Conservation (phyloP, 2,888 invertebrate genomes). For the Drosophila algonquin region DNA sequence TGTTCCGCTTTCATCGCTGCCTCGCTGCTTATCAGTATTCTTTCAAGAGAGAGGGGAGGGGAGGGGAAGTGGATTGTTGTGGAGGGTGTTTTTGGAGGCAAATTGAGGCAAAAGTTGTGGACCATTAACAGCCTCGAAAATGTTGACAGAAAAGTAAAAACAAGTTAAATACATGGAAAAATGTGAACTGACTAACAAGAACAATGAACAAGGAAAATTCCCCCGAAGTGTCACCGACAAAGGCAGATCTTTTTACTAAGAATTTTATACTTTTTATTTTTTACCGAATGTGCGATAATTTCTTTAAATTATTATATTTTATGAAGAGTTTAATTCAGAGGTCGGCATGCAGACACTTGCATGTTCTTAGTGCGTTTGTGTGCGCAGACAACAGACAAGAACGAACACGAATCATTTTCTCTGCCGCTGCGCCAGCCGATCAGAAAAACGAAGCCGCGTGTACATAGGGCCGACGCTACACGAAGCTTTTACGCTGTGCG, state of each 20-base stretch:
- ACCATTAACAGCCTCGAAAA: conserved; percentile 31
- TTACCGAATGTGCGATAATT: not conserved
- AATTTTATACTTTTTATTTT: not conserved
- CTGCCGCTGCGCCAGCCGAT: too few species aligned
- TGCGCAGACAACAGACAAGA: too few species aligned
- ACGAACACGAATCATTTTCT: too few species aligned
- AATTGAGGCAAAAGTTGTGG: not conserved
- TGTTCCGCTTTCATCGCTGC: conserved; percentile 48
- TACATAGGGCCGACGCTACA: too few species aligned
- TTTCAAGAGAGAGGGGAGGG: not conserved
- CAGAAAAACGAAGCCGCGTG: too few species aligned
- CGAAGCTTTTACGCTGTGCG: too few species aligned
- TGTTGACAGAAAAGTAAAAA: conserved; percentile 37
- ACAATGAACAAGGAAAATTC: conserved; percentile 3
- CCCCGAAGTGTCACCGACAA: too few species aligned
- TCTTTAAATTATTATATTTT: too few species aligned
- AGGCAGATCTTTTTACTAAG: not conserved
- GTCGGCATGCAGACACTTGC: too few species aligned
- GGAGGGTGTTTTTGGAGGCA: not conserved
- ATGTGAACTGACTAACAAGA: conserved; percentile 15
- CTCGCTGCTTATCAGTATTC: conserved; percentile 60
- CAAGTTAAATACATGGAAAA: conserved; percentile 8
- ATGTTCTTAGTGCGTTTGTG: too few species aligned
- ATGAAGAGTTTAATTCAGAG: too few species aligned
- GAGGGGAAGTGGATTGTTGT: not conserved